Conservation (phyloP, 2,888 invertebrate species). For the Drosophila trichaetosa region DNA sequence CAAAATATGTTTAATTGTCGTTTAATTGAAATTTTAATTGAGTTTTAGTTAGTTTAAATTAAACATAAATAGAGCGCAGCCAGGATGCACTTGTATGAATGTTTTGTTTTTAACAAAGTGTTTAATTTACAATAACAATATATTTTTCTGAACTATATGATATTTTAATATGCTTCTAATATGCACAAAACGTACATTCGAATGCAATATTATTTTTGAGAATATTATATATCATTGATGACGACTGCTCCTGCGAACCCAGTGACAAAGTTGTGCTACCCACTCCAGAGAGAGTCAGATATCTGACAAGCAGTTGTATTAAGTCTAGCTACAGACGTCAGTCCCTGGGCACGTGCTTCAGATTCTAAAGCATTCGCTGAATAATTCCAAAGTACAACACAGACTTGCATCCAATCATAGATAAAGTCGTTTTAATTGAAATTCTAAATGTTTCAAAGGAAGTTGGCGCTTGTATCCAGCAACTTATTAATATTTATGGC, state of each 20-base stretch:
- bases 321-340: constrained; percentile 51
- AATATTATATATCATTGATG: not conserved
- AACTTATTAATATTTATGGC: constrained; percentile 74
- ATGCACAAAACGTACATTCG: not conserved
- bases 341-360: constrained; percentile 72
- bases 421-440: constrained; percentile 78
- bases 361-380: constrained; percentile 53
- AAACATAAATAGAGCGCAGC: not conserved
- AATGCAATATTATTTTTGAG: not conserved
- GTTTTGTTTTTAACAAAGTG: not conserved
- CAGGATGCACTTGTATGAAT: not conserved
- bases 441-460: constrained; percentile 78
- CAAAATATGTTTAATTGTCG: constrained; percentile 53
- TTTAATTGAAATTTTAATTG: constrained; percentile 47
- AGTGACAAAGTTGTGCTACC: constrained; percentile 20
- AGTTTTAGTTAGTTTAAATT: constrained; percentile 2
- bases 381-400: constrained; percentile 15
- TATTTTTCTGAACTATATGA: not conserved
- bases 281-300: not conserved
- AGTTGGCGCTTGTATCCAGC: constrained; percentile 70
- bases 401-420: constrained; percentile 53
- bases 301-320: constrained; percentile 30
- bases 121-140: not conserved
- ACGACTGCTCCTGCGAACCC: constrained; percentile 1
- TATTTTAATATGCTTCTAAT: not conserved